phyloP scores from a whole-genome alignment of 2,888 invertebrate species.

The Phaedon cochleariae region DNA sequence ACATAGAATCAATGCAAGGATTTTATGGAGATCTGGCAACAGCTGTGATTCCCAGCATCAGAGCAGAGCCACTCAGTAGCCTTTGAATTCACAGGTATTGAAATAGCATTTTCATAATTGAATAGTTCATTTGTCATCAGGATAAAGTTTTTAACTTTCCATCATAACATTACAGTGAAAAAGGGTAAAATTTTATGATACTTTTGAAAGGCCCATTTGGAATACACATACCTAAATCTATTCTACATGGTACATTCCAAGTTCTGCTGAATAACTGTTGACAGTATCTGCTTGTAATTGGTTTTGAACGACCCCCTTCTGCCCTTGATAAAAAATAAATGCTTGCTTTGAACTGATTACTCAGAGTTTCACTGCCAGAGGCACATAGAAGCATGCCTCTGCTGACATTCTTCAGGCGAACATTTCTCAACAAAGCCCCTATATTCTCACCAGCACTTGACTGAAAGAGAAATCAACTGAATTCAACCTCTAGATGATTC shows the following conservation, averaged over 20 bases:
- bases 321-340: slow-evolving; percentile 81
- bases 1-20: too few species aligned
- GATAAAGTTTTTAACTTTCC: too few species aligned
- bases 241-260: slow-evolving; percentile 79
- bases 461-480: slow-evolving; percentile 56
- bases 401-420: slow-evolving; percentile 72
- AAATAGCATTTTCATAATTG: too few species aligned
- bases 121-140: too few species aligned
- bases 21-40: too few species aligned
- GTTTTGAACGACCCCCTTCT: slow-evolving; percentile 86
- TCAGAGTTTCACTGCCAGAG: slow-evolving; percentile 67
- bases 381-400: slow-evolving; percentile 86
- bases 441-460: slow-evolving; percentile 89
- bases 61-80: too few species aligned
- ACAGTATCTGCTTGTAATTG: slow-evolving; percentile 78
- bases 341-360: slow-evolving; percentile 81
- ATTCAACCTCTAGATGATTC: too few species aligned
- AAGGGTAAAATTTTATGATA: too few species aligned
- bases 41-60: too few species aligned
- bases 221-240: slow-evolving; percentile 71
- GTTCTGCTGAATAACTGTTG: slow-evolving; percentile 86
- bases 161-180: too few species aligned
- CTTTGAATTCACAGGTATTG: neutral
- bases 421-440: slow-evolving; percentile 80
- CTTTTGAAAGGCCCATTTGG: too few species aligned